These are phyloP conservation scores for Gadopsis marmoratus DNA, from an alignment of 2,797 vertebrate species.

Conservation along the genomic window DNA sequence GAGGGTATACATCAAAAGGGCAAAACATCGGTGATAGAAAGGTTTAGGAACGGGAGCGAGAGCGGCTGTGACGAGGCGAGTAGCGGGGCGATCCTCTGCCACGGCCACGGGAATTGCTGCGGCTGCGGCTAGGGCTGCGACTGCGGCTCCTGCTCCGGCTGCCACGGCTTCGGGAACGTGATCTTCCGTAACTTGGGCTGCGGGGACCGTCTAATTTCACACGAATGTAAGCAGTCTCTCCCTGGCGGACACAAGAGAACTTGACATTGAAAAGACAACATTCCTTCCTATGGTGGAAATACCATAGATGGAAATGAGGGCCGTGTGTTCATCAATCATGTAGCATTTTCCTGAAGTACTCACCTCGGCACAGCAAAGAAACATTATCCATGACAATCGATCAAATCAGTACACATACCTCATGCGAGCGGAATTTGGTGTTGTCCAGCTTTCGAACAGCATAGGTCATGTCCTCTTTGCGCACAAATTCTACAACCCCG, in stretches of 20 bases:
- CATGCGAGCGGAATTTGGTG: constrained; percentile 91
- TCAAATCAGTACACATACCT: constrained; percentile 86
- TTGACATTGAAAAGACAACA: constrained; percentile 83
- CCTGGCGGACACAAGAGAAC: constrained; percentile 87
- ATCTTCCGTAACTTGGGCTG: constrained; percentile 94
- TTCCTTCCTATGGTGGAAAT: constrained; percentile 47
- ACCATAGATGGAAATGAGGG: constrained; percentile 57
- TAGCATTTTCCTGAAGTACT: constrained; percentile 63
- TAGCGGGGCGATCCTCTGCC: constrained; percentile 92
- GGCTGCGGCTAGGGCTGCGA: constrained; percentile 85
- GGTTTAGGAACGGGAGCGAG: constrained; percentile 86
- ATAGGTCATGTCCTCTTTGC: constrained; percentile 94
- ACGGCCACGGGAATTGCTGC: constrained; percentile 92
- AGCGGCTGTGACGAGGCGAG: constrained; percentile 88
- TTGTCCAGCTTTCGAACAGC: constrained; percentile 93
- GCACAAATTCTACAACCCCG: constrained; percentile 93
- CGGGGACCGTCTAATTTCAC: constrained; percentile 92
- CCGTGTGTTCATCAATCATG: constrained; percentile 40
- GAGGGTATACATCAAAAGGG: constrained; percentile 75
- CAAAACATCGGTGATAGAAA: constrained; percentile 70
- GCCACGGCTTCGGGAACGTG: constrained; percentile 90
- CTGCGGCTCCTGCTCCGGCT: constrained; percentile 90
- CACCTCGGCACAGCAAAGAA: constrained; percentile 76
- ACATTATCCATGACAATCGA: constrained; percentile 74
- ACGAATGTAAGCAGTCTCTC: constrained; percentile 93